These are phyloP conservation scores for Clarias magur DNA, from an alignment of 2,113 vertebrate species.

Conservation along the genomic window DNA sequence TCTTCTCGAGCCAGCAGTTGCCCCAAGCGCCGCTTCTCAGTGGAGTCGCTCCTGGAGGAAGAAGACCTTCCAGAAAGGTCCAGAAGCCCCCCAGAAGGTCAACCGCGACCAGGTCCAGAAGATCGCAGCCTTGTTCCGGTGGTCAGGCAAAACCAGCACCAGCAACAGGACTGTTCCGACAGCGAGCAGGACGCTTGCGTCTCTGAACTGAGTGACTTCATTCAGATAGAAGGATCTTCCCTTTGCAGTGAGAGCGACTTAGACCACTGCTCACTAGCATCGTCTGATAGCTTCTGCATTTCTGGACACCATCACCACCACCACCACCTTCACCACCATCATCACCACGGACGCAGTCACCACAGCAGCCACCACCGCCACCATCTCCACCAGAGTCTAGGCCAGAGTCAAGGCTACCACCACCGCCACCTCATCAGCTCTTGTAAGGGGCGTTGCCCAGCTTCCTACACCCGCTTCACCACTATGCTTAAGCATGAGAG, in stretches of 20 bases:
- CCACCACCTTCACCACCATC: slow-evolving; percentile 75
- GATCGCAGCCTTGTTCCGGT: slow-evolving; percentile 44
- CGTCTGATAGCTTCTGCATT: slow-evolving; percentile 86
- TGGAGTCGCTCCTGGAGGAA: slow-evolving; percentile 81
- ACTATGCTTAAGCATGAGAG: slow-evolving; percentile 95
- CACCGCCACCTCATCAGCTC: slow-evolving; percentile 91
- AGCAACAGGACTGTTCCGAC: slow-evolving; percentile 85
- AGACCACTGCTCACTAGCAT: slow-evolving; percentile 93
- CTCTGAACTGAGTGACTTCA: slow-evolving; percentile 74
- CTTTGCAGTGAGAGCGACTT: slow-evolving; percentile 97
- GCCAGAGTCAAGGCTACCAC: slow-evolving; percentile 80
- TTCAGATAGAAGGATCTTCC: slow-evolving; percentile 89
- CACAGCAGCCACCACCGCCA: slow-evolving; percentile 77
- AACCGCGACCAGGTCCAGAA: slow-evolving; percentile 60
- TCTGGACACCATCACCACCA: slow-evolving; percentile 78
- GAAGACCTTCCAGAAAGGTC: slow-evolving; percentile 75
- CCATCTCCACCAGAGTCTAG: slow-evolving; percentile 77
- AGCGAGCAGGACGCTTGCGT: slow-evolving; percentile 88
- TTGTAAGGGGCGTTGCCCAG: slow-evolving; percentile 93
- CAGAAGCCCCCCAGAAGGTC: slow-evolving; percentile 70
- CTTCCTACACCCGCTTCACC: slow-evolving; percentile 94
- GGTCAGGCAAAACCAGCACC: slow-evolving; percentile 80
- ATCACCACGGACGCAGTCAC: slow-evolving; percentile 80
- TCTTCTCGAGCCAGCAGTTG: slow-evolving; percentile 81
- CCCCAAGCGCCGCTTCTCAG: slow-evolving; percentile 84